Evolutionary conservation across 2,888 invertebrate genomes (phyloP), one percentile per base, ranked within the genome.

Genomic region (Coleophora flavipennella): DNA sequence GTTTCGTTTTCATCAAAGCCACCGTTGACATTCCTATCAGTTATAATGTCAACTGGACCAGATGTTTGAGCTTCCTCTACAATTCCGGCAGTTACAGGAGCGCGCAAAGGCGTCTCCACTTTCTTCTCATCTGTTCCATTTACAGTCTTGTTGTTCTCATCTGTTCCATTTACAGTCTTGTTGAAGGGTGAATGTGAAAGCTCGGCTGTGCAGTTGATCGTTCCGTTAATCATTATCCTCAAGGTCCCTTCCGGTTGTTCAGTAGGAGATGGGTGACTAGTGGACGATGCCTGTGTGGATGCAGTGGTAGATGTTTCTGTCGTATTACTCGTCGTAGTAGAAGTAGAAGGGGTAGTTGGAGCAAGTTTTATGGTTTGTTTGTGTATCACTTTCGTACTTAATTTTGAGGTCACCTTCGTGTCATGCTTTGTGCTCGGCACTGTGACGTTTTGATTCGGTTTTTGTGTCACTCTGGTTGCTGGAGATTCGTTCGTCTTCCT

Each of bases 1-100:
- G 80, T 77, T 50, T 88, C 86, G 46, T 84, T 80, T 13, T 86
- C 86, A 42, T 78, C 78, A 37, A 71, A 76, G n/a, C 52, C 67
- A n/a, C 57, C 70, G 35, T 64, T 56, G 0, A 67, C 51, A 37
- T 53, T 68, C 46, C 71, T 59, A 36, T 81, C 74, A 1, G 83
- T 83, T 28, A 83, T 83, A 8, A 84, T 77, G 29, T 83, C 83
- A 67, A 65, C 12, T 32, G 42, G 65, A 13, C 72, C 63, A 46
- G 67, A 72, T 0, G 78, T 75, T 32, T 74, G 69, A 2, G 64
- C 63, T 47, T 77, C 76, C 10, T 70, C 57, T 38, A 57, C 59
- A 25, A 49, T 56, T 31, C 49, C 54, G 25, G 69, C 54, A 4
- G 20, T 20, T 4, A 66, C 55, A 7, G 81, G 79, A 41, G 69